Base-by-base conservation (phyloP, 1,140 invertebrate genomes). In the Acromyrmex echinatior region DNA sequence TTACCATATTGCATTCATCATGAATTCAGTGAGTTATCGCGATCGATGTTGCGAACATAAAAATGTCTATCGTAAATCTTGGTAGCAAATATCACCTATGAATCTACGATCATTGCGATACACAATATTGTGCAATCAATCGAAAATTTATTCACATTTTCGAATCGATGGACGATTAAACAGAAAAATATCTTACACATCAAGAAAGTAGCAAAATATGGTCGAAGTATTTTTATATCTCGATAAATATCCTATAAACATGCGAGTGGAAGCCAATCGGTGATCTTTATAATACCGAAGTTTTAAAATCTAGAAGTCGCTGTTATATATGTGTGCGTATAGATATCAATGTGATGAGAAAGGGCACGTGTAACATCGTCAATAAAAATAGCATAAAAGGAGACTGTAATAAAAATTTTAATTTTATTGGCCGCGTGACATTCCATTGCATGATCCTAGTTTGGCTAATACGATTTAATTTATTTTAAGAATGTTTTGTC, bases 361-460 rank as follows among this genome's bases (percentile, higher is more conserved):
- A 45, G 21, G 10, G 25, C 31, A 16, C 31, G 21, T n/a, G 1
- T 62, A 60, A 25, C 79, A 68, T 91, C 14, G 79, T 58, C 85
- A 85, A 53, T 76, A 65, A 90, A 91, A 91, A 91, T 91, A 91
- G 80, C 85, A 31, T 49, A 39, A n/a, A 31, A 28, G n/a, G 4
- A 63, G 51, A 21, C 21, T 70, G 80, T 73, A 89, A 91, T 91
- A 91, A 91, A 90, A 91, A 91, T 91, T 86, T 87, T 87, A 89
- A 91, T 91, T 91, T 91, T 89, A 91, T 89, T 86, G 73, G 53
- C 25, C 65, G n/a, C 78, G 18, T 53, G 74, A 76, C 84, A 74
- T 86, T 91, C 65, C 51, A 9, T 21, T 56, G 31, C 7, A 16
- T 53, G 31, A 63, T 74, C 16, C 73, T 14, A 56, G 14, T 18